Conservation (phyloP, 1,140 invertebrate species). For the Thrips palmi region DNA sequence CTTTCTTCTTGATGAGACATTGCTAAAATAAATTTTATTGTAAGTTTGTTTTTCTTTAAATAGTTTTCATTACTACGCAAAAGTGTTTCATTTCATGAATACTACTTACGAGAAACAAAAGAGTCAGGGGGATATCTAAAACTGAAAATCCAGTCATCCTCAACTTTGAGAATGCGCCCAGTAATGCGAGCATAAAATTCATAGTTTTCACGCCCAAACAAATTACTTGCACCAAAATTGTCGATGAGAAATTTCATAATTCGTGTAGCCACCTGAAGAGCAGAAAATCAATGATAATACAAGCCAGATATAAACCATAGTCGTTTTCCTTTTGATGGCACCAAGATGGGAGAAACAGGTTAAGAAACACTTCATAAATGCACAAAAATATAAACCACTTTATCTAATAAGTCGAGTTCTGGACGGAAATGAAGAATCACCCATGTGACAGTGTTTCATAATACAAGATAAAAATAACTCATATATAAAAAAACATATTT, state of each 20-base stretch:
- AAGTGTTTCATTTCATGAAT: not conserved
- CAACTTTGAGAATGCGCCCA: constrained; percentile 75
- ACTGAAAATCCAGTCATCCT: constrained; percentile 88
- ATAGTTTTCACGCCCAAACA: constrained; percentile 92
- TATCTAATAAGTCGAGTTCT: constrained; percentile 5
- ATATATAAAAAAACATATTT: too few species aligned
- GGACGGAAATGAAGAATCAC: constrained; percentile 6
- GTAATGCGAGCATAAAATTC: constrained; percentile 93
- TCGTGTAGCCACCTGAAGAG: constrained; percentile 62
- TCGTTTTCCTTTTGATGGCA: too few species aligned
- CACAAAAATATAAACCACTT: constrained; percentile 12
- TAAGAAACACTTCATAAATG: constrained; percentile 2
- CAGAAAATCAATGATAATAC: constrained; percentile 9
- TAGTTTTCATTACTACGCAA: not conserved
- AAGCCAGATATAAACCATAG: too few species aligned
- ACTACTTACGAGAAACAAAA: constrained; percentile 48
- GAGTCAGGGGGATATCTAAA: constrained; percentile 77
- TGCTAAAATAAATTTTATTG: constrained; percentile 19
- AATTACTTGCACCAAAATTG: constrained; percentile 85
- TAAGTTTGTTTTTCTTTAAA: too few species aligned
- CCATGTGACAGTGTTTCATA: constrained; percentile 12
- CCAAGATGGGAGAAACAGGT: constrained; percentile 13
- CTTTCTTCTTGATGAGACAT: constrained; percentile 58
- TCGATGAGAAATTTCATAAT: constrained; percentile 93
- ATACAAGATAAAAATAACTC: constrained; percentile 6